Evolutionary conservation across 2,113 vertebrate species (phyloP).

Genomic region (Sinocyclocheilus grahami): DNA sequence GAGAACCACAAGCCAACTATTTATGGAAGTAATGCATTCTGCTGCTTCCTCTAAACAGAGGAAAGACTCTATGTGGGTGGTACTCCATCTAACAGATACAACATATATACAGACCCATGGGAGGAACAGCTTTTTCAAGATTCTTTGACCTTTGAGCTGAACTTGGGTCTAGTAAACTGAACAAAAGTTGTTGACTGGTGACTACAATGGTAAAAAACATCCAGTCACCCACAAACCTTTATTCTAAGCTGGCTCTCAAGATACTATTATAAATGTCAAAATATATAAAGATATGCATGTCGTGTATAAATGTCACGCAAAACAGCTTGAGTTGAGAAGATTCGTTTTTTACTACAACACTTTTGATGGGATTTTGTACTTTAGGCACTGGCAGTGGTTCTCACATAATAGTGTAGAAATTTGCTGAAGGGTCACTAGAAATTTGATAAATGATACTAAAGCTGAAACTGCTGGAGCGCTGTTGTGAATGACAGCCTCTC

Average conservation of each 20-base stretch:
- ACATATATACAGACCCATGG: conserved; percentile 48
- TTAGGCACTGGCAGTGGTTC: not conserved
- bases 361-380: not conserved
- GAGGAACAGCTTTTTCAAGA: not conserved
- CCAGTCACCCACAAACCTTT: not conserved
- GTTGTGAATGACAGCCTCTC: not conserved
- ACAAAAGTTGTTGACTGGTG: not conserved
- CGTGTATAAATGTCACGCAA: not conserved
- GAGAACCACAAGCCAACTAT: conserved; percentile 71
- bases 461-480: not conserved
- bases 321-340: not conserved
- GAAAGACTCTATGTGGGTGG: conserved; percentile 67
- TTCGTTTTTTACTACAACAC: not conserved
- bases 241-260: not conserved
- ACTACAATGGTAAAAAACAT: not conserved
- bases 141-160: not conserved
- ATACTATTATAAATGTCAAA: not conserved
- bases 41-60: conserved; percentile 64
- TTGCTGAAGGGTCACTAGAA: conserved; percentile 14
- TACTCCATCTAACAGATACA: conserved; percentile 63
- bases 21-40: conserved; percentile 70
- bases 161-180: not conserved
- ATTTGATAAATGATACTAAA: not conserved
- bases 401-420: not conserved
- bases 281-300: too few species aligned